These are phyloP conservation scores for Sarcophaga caerulescens DNA, from an alignment of 2,888 invertebrate species.

Conservation along the genomic window DNA sequence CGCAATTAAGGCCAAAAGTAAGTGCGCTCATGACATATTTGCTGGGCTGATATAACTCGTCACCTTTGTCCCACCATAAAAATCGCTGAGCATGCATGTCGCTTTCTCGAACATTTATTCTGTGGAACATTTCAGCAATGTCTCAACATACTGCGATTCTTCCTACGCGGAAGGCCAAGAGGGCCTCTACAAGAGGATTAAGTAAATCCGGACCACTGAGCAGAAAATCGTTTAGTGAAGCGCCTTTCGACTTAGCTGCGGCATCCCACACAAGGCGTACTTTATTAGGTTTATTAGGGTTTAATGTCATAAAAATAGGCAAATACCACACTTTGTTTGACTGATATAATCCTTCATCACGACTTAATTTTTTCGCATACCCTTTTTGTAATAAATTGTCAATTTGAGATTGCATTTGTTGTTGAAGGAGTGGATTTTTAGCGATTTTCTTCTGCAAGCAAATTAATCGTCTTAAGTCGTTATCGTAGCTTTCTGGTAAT, in stretches of 20 bases:
- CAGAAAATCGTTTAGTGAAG: conserved; percentile 71
- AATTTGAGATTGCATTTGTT: conserved; percentile 38
- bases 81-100: too few species aligned
- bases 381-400: neutral
- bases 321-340: too few species aligned
- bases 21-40: too few species aligned
- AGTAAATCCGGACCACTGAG: conserved; percentile 56
- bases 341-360: neutral
- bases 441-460: conserved; percentile 35
- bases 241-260: conserved; percentile 71
- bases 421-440: conserved; percentile 1
- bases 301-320: conserved; percentile 27
- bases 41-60: too few species aligned
- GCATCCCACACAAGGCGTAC: conserved; percentile 75
- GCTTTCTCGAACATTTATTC: too few species aligned
- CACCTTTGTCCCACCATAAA: too few species aligned
- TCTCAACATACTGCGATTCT: conserved; percentile 55
- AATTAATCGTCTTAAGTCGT: conserved; percentile 16
- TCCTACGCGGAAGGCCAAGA: conserved; percentile 68
- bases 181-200: conserved; percentile 48
- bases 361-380: conserved; percentile 29
- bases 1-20: too few species aligned
- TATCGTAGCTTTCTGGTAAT: conserved; percentile 32
- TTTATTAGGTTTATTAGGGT: conserved; percentile 70
- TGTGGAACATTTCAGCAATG: conserved; percentile 61